phyloP scores from a whole-genome alignment of 2,797 vertebrate species.

The Diceros bicornis region DNA sequence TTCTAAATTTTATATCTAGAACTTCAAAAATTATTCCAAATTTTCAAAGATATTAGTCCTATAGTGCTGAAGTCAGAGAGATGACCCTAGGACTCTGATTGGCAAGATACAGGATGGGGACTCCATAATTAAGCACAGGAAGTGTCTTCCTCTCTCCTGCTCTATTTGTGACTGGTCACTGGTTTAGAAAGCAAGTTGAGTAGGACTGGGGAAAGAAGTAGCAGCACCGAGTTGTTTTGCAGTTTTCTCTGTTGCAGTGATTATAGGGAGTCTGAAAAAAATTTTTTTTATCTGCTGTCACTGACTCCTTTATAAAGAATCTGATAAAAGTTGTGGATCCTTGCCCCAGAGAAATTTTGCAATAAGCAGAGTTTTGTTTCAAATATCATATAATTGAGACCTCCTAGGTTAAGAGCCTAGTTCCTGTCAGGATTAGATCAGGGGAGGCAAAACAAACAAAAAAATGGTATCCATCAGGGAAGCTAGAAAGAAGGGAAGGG shows the following conservation, averaged over 20 bases:
- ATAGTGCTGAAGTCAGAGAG: neutral
- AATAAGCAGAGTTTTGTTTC: slow-evolving; percentile 40
- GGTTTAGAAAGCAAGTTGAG: neutral
- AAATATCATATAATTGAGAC: neutral
- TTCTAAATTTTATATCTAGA: slow-evolving; percentile 49
- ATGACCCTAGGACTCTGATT: neutral
- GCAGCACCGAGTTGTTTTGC: neutral
- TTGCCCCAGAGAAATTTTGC: slow-evolving; percentile 42
- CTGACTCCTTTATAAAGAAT: neutral
- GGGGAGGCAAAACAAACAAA: neutral
- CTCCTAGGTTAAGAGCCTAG: neutral
- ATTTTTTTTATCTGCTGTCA: neutral
- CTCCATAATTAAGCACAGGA: neutral
- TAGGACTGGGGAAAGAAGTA: neutral
- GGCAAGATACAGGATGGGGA: neutral
- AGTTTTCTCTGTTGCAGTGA: neutral
- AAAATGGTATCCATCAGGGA: neutral
- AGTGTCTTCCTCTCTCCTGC: neutral
- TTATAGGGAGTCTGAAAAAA: neutral
- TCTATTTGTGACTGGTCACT: neutral
- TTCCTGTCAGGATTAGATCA: neutral
- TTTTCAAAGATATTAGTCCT: slow-evolving; percentile 27
- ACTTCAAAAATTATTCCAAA: neutral
- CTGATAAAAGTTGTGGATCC: neutral
- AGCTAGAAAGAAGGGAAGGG: neutral